A percentile compares a stretch with the other conserved stretches of the same genome.
Conservation (phyloP, 1,140 invertebrate genomes). For the Drosophila aff. region DNA sequence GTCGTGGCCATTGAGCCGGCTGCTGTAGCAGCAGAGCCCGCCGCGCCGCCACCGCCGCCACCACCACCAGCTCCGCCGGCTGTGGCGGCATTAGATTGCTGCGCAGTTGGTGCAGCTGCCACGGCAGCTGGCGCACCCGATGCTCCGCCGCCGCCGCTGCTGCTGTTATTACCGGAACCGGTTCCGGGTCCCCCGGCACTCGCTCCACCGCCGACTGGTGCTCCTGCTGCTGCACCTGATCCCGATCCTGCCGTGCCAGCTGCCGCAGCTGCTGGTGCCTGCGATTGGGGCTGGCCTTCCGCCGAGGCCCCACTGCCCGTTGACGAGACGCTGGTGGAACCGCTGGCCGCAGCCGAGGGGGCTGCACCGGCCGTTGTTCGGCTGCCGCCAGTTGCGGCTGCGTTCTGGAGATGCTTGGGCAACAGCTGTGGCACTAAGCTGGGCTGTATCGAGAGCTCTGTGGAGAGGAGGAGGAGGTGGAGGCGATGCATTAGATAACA, state of each 20-base stretch:
- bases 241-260: slow-evolving; percentile 39
- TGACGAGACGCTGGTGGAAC: slow-evolving; percentile 69
- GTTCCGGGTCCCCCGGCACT: slow-evolving; percentile 22
- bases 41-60: slow-evolving; percentile 51
- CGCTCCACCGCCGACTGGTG: slow-evolving; percentile 27
- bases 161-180: slow-evolving; percentile 43
- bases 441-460: slow-evolving; percentile 85
- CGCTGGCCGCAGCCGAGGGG: slow-evolving; percentile 49
- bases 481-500: background rate
- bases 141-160: slow-evolving; percentile 32
- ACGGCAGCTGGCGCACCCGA: slow-evolving; percentile 52
- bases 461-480: background rate
- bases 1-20: slow-evolving; percentile 58
- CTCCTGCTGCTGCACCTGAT: slow-evolving; percentile 33
- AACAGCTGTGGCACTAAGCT: slow-evolving; percentile 85
- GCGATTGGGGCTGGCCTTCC: slow-evolving; percentile 47
- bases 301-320: slow-evolving; percentile 59
- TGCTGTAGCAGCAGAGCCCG: slow-evolving; percentile 60
- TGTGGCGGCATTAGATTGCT: slow-evolving; percentile 56
- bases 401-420: slow-evolving; percentile 83
- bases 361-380: slow-evolving; percentile 51
- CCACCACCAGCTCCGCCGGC: slow-evolving; percentile 32
- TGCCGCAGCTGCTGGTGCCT: slow-evolving; percentile 36
- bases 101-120: slow-evolving; percentile 44
- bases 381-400: slow-evolving; percentile 14